Base-by-base conservation (phyloP, 2,113 vertebrate species). In the Odocoileus virginianus region DNA sequence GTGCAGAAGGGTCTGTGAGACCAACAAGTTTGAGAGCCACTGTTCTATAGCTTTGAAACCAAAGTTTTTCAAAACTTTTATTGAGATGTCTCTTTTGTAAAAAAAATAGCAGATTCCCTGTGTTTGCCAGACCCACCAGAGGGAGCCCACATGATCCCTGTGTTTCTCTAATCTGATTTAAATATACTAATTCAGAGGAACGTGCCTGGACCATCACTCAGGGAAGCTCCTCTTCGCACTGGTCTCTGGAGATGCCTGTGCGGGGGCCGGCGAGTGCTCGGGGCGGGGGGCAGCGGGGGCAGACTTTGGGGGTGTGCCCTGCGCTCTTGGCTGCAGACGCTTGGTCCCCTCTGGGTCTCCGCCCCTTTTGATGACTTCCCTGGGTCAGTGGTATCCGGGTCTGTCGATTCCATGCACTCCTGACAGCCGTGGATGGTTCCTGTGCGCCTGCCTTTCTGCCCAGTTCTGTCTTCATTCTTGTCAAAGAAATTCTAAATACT, bases 71-170 rank as follows among this genome's bases (percentile, higher is more conserved):
- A 27, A 33, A 83, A 23, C 47, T 45, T 57, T 83, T 76, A 61
- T 60, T 45, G 67, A 95, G 57, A 55, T 14, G 40, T 60, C 89
- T 92, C 47, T 89, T 93, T 95, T 81, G 30, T 50, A 43, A 61
- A 96, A 96, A 96, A 30, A 74, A 81, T 67, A 57, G 52, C 76
- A 87, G 47, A 84, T 96, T 97, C 91, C 2, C 3, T 79, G 5
- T 94, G 55, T 76, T 92, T 81, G 47, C 1, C 67, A 91, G 86
- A 78, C 74, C 76, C 97, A 97, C 71, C 91, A 98, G 98, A 98
- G 98, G 98, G 97, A 98, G 78, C 89, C 94, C 83, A 23, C 94
- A 96, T 61, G 98, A 98, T 98, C 92, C 54, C 95, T 95, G 64
- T 90, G 74, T 87, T 94, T 90, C 50, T 97, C 97, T 96, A 96